phyloP scores from a whole-genome alignment of 1,140 invertebrate genomes.

The Eubasilissa regina region DNA sequence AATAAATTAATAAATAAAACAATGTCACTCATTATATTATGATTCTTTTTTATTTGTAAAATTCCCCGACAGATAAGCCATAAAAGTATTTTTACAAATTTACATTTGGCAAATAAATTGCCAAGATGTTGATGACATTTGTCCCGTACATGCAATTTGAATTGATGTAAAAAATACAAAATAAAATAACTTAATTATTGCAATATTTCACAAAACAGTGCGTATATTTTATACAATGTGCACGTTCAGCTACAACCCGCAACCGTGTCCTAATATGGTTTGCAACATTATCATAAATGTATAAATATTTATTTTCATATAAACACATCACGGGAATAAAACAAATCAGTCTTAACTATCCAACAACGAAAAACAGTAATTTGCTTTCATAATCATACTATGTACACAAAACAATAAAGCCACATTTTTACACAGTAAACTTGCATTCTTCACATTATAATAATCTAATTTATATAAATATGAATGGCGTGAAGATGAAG shows the following conservation, averaged over 20 bases:
- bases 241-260: constrained; percentile 47
- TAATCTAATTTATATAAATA: constrained; percentile 8
- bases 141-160: neutral
- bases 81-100: constrained; percentile 32
- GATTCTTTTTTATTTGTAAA: constrained; percentile 46
- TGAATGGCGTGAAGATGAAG: neutral
- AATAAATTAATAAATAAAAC: constrained; percentile 44
- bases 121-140: neutral
- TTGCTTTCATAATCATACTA: constrained; percentile 20
- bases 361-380: constrained; percentile 25
- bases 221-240: constrained; percentile 50
- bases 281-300: constrained; percentile 22
- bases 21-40: constrained; percentile 32
- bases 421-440: neutral
- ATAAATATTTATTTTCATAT: constrained; percentile 19
- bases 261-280: constrained; percentile 36
- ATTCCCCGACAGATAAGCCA: constrained; percentile 22
- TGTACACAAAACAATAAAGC: constrained; percentile 21
- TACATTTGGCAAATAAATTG: constrained; percentile 18
- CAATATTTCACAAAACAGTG: constrained; percentile 31
- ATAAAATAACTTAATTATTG: constrained; percentile 45
- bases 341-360: constrained; percentile 48
- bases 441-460: neutral
- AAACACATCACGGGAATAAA: constrained; percentile 28
- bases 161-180: constrained; percentile 30